phyloP scores from a whole-genome alignment of 2,113 vertebrate species.

The Scalopus aquaticus region DNA sequence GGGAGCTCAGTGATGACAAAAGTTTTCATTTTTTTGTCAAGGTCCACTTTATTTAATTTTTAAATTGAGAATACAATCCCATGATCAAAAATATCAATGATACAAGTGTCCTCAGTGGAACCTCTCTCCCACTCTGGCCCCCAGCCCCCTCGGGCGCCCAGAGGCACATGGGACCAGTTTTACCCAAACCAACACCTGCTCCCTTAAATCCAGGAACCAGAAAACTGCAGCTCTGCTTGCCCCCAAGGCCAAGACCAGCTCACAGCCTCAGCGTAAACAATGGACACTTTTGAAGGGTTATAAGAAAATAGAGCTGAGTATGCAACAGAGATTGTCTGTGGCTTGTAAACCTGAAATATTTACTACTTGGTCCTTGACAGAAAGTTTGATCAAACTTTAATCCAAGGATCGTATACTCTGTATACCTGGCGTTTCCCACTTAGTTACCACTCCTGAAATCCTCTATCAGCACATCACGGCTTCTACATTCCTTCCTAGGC shows the following conservation, averaged over 20 bases:
- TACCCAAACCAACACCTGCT: too few relatives aligned
- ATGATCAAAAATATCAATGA: not conserved
- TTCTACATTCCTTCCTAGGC: not conserved
- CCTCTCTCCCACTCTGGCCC: not conserved
- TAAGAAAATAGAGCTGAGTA: not conserved
- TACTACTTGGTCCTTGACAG: too few relatives aligned
- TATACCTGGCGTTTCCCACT: not conserved
- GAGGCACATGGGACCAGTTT: not conserved
- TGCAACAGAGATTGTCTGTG: not conserved
- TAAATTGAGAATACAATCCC: not conserved
- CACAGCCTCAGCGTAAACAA: too few relatives aligned
- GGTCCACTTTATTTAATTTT: not conserved
- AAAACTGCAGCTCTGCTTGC: too few relatives aligned
- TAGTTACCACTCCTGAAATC: not conserved
- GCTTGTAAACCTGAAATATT: not conserved
- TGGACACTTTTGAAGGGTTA: not conserved
- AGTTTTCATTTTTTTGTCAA: not conserved
- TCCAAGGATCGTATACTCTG: too few relatives aligned
- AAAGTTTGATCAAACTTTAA: not conserved
- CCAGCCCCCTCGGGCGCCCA: not conserved
- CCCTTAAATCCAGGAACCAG: too few relatives aligned
- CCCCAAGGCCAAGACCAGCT: too few relatives aligned
- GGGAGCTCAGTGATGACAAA: not conserved
- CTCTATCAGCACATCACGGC: not conserved
- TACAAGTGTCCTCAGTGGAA: not conserved